Percentiles rank a stretch among this genome's conserved stretches.
Conservation (phyloP, 2,113 vertebrate species). For the Corynorhinus townsendii region DNA sequence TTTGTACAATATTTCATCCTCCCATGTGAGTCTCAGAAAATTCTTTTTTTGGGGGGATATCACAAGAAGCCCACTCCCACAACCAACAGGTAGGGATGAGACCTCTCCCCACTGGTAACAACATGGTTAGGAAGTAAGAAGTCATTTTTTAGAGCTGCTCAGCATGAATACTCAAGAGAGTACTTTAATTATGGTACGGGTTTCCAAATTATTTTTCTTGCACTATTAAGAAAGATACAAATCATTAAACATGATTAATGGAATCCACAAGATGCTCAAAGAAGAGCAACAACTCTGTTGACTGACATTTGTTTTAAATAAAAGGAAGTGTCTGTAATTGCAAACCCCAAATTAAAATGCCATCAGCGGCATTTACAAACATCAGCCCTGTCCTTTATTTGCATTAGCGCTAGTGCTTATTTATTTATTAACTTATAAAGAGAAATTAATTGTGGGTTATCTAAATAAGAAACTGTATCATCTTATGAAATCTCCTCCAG, state of each 20-base stretch:
- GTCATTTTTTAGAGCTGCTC: neutral
- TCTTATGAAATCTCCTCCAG: neutral
- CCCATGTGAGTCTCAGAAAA: neutral
- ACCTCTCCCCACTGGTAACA: neutral
- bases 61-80: neutral
- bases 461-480: neutral
- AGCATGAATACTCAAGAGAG: neutral
- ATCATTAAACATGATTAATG: conserved; percentile 61
- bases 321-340: conserved; percentile 58
- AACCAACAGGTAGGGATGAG: neutral
- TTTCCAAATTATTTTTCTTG: conserved; percentile 63
- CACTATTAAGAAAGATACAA: conserved; percentile 59
- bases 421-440: conserved; percentile 57
- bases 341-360: conserved; percentile 58
- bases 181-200: conserved; percentile 51
- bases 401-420: conserved; percentile 35
- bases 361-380: conserved; percentile 41
- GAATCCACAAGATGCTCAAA: conserved; percentile 24
- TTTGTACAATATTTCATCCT: neutral
- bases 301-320: conserved; percentile 62
- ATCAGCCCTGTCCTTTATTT: neutral
- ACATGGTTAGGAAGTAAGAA: neutral
- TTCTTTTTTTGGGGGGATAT: neutral
- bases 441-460: conserved; percentile 41
- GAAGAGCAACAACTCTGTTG: conserved; percentile 10